Percentiles rank a stretch among this genome's conserved stretches.
phyloP scores from a whole-genome alignment of 2,888 invertebrate genomes.

The Arenicola marina region DNA sequence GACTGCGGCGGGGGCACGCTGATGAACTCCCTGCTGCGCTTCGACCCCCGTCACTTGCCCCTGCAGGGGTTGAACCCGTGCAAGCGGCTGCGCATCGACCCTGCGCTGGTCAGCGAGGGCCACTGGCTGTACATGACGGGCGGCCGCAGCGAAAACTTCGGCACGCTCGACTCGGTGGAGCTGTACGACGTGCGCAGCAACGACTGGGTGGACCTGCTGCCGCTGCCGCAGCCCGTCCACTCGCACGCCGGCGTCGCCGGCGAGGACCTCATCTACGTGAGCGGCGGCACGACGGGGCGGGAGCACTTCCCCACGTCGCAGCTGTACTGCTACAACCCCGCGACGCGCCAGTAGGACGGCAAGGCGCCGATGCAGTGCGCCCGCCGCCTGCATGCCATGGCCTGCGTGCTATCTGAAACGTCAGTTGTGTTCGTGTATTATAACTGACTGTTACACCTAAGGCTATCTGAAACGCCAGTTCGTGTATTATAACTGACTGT shows the following conservation, averaged over 20 bases:
- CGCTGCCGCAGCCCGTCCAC: conserved; percentile 52
- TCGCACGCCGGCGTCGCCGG: conserved; percentile 49
- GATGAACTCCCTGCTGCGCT: conserved; percentile 56
- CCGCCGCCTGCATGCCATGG: conserved; percentile 57
- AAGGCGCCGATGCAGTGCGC: conserved; percentile 55
- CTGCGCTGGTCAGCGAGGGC: conserved; percentile 49
- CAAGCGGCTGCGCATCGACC: conserved; percentile 51
- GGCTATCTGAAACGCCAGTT: too few relatives aligned
- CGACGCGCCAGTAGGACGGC: conserved; percentile 44
- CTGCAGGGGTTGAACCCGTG: conserved; percentile 55
- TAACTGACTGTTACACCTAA: too few relatives aligned
- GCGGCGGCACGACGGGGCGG: conserved; percentile 53
- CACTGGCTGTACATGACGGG: conserved; percentile 53
- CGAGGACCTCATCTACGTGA: conserved; percentile 50
- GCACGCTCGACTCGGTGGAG: conserved; percentile 55
- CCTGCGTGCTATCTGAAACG: too few relatives aligned
- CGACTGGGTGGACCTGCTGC: conserved; percentile 52
- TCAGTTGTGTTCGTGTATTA: too few relatives aligned
- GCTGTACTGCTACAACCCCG: conserved; percentile 49
- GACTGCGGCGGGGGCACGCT: conserved; percentile 59
- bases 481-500: too few relatives aligned
- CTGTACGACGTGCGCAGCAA: conserved; percentile 53
- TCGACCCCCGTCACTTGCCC: conserved; percentile 56
- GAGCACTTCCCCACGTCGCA: conserved; percentile 50
- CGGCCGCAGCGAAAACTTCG: conserved; percentile 53